Evolutionary conservation across 2,888 invertebrate genomes (phyloP).

Genomic region (Calameuta filiformis): DNA sequence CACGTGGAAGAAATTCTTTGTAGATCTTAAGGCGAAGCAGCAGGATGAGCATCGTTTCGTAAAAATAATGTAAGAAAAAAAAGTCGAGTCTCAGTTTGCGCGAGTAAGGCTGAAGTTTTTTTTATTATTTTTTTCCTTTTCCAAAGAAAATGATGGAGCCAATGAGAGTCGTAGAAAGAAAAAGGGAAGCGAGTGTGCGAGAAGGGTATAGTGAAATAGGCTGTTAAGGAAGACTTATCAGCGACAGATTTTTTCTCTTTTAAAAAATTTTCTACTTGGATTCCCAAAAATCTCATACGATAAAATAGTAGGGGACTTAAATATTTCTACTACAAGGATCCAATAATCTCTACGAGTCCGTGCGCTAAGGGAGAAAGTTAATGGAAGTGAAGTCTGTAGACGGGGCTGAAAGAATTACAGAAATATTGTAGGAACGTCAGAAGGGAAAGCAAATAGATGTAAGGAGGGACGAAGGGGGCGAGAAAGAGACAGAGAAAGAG

Average conservation of each 20-base stretch:
- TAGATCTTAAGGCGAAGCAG: neutral
- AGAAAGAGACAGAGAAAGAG: too few species aligned
- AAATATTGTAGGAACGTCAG: neutral
- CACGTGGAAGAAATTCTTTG: neutral
- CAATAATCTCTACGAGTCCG: neutral
- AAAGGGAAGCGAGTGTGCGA: neutral
- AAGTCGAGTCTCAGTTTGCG: neutral
- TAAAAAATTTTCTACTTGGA: too few species aligned
- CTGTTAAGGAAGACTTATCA: too few species aligned
- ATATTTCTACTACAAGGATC: too few species aligned
- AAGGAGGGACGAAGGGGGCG: neutral
- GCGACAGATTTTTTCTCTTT: too few species aligned
- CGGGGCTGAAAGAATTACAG: neutral
- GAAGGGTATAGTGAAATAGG: too few species aligned
- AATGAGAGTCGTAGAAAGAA: neutral
- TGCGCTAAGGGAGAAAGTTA: neutral
- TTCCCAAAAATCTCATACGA: too few species aligned
- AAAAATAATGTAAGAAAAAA: neutral
- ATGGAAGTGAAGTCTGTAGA: neutral
- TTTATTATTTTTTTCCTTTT: too few species aligned
- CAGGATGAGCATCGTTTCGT: neutral
- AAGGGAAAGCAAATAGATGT: neutral
- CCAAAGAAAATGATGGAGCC: too few species aligned
- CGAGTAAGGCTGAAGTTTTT: too few species aligned
- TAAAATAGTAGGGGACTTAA: too few species aligned